Base-by-base conservation (phyloP, 1,140 invertebrate species). In the Pinna nobilis region DNA sequence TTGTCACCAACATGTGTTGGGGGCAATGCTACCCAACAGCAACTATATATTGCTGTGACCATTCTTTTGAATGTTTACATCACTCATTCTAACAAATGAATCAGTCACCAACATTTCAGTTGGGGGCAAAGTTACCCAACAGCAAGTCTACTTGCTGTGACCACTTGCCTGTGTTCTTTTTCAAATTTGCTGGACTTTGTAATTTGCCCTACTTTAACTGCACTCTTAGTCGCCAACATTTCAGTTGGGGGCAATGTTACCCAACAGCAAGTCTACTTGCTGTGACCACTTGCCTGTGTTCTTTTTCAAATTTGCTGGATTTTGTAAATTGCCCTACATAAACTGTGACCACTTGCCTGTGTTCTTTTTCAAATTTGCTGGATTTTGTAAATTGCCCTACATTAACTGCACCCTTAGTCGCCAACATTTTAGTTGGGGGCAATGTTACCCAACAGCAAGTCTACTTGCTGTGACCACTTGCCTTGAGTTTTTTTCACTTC, bases 401-500 rank as follows among this genome's bases (percentile, higher is more conserved):
- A 44, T 44, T 44, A 11, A 44, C n/a, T 11, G n/a, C n/a, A 44
- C n/a, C 39, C 39, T 11, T 44, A 60, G 67, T 74, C 60, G 41
- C 60, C 67, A 75, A 59, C 61, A 35, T 13, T 18, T 44, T 49
- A 59, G 69, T 71, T n/a, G n/a, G 70, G 66, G 69, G 64, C 66
- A 23, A 25, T 68, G 47, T 74, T 61, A 66, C 67, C 65, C 67
- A 77, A 70, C 69, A 74, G 50, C 47, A 63, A 60, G 57, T 53
- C 28, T 51, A 63, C 57, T 65, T 55, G 57, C 70, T 72, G 49
- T 64, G 59, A 72, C 50, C 57, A 9, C 13, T 23, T 37, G 2
- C 35, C 44, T 23, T 51, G 44, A 33, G 30, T 13, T 44, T 44
- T n/a, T n/a, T 44, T 11, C 39, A 44, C 9, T 9, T 44, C n/a